These are phyloP conservation scores for Baccha elongata DNA, from an alignment of 2,888 invertebrate genomes.

Conservation along the genomic window DNA sequence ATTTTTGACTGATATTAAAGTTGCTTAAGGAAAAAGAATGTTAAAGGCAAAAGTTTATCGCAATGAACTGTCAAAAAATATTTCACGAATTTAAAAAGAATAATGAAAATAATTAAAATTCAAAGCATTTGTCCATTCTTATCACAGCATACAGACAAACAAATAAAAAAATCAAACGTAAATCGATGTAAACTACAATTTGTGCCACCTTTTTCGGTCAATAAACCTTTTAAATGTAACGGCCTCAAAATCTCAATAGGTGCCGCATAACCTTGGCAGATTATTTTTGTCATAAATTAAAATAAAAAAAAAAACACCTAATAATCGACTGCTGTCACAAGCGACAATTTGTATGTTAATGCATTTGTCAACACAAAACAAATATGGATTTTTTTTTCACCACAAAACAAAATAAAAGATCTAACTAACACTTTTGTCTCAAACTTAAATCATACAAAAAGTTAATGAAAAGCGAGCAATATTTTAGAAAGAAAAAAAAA, in stretches of 20 bases:
- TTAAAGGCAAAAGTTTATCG: neutral
- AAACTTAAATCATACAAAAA: neutral
- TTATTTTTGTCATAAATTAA: conserved; percentile 4
- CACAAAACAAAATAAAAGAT: conserved; percentile 1
- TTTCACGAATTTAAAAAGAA: too few relatives aligned
- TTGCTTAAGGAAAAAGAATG: neutral
- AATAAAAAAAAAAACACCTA: neutral
- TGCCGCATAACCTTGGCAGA: neutral
- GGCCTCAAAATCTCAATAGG: neutral
- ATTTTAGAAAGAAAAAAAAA: neutral
- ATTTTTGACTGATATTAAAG: neutral
- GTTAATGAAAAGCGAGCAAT: neutral
- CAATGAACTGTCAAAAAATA: too few relatives aligned
- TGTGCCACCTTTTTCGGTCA: neutral
- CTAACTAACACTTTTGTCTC: neutral
- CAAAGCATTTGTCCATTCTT: too few relatives aligned
- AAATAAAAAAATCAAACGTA: too few relatives aligned
- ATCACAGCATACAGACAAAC: too few relatives aligned
- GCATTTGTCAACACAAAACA: conserved; percentile 6
- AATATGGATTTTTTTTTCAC: neutral
- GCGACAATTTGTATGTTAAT: conserved; percentile 22
- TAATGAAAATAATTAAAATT: too few relatives aligned
- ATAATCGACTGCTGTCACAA: conserved; percentile 13
- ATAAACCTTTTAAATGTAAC: conserved; percentile 7
- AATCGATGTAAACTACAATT: too few relatives aligned